These are phyloP conservation scores for Drosophila falleni DNA, from an alignment of 2,888 invertebrate species.

Conservation along the genomic window DNA sequence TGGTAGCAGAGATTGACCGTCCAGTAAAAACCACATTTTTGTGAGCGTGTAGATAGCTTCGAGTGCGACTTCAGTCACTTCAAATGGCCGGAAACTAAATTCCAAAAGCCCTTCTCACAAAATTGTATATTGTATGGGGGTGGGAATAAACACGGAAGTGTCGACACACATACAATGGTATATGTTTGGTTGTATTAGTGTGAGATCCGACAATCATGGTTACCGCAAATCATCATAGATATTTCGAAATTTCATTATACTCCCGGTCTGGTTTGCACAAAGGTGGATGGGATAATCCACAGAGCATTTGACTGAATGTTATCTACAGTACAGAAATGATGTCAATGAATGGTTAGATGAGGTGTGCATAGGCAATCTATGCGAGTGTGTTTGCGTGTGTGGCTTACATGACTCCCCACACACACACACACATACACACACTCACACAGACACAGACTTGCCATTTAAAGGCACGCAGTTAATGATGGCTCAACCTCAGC, in stretches of 20 bases:
- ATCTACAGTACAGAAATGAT: conserved; percentile 72
- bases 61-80: conserved; percentile 73
- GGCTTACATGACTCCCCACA: conserved; percentile 39
- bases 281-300: conserved; percentile 54
- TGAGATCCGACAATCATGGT: conserved; percentile 48
- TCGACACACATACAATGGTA: conserved; percentile 18
- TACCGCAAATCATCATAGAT: conserved; percentile 79
- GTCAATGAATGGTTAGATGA: conserved; percentile 74
- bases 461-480: conserved; percentile 57
- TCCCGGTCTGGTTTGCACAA: conserved; percentile 37
- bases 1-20: conserved; percentile 42
- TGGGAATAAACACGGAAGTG: conserved; percentile 61
- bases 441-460: conserved; percentile 24
- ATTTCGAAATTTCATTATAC: conserved; percentile 80
- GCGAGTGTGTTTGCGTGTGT: conserved; percentile 15
- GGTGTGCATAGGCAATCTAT: conserved; percentile 47
- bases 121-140: conserved; percentile 28
- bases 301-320: conserved; percentile 75
- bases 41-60: conserved; percentile 19
- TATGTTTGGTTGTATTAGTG: background rate
- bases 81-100: conserved; percentile 59
- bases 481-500: conserved; percentile 62
- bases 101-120: conserved; percentile 43
- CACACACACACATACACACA: conserved; percentile 27
- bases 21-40: conserved; percentile 42